These are phyloP conservation scores for Menidia menidia DNA, from an alignment of 2,797 vertebrate species.

Conservation along the genomic window DNA sequence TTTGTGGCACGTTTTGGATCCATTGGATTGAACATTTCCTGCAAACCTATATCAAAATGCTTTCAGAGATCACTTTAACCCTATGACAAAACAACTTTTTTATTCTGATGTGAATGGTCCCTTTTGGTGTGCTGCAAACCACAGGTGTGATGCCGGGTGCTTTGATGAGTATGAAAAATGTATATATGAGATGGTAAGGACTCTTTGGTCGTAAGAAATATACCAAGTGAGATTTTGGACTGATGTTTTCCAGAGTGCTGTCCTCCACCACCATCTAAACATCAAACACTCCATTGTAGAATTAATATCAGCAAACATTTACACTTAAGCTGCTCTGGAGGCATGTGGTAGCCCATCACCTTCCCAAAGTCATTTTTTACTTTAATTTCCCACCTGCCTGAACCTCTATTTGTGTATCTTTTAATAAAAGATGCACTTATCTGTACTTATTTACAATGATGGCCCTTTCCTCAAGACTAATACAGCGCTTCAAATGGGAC, in stretches of 20 bases:
- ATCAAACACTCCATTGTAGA: not conserved
- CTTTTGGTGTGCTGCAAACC: not conserved
- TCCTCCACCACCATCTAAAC: not conserved
- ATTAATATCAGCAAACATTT: not conserved
- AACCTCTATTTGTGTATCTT: not conserved
- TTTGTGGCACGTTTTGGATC: not conserved
- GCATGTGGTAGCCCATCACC: not conserved
- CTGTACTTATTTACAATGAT: slow-evolving; percentile 47
- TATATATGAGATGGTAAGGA: not conserved
- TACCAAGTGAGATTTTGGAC: slow-evolving; percentile 1
- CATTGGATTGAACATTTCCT: not conserved
- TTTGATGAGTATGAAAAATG: slow-evolving; percentile 3
- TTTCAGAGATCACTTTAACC: not conserved
- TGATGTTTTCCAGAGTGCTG: not conserved
- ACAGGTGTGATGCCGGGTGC: not conserved
- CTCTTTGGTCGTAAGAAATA: not conserved
- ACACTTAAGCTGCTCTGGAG: not conserved
- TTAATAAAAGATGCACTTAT: slow-evolving; percentile 41
- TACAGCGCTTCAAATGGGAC: slow-evolving; percentile 44
- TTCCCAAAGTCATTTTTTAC: not conserved
- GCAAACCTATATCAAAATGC: not conserved
- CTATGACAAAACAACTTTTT: not conserved
- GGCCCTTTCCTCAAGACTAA: slow-evolving; percentile 48
- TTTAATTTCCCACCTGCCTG: not conserved
- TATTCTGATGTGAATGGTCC: not conserved